phyloP scores from a whole-genome alignment of 2,888 invertebrate genomes.

The Petrolisthes manimaculis region DNA sequence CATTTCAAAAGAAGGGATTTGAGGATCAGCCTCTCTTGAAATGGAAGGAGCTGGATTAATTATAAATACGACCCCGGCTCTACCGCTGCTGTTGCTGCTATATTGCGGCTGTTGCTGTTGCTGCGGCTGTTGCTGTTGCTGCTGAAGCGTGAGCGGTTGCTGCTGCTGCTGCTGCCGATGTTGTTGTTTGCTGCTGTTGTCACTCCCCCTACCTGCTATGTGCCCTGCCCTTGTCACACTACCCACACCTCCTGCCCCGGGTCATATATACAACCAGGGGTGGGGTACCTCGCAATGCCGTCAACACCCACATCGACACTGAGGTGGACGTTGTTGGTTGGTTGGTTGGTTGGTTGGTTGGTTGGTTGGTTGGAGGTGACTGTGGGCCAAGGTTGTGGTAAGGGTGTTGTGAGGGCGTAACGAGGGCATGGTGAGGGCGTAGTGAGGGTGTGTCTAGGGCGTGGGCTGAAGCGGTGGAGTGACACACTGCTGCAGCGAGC shows the following conservation, averaged over 20 bases:
- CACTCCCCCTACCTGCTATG: neutral
- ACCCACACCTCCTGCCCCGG: neutral
- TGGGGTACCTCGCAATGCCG: no score
- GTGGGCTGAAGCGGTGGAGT: constrained; percentile 46
- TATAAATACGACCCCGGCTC: neutral
- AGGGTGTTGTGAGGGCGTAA: neutral
- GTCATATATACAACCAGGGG: neutral
- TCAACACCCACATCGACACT: no score
- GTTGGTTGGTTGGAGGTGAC: constrained; percentile 13
- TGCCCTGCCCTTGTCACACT: neutral
- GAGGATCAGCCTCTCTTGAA: neutral
- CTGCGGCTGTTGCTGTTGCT: constrained; percentile 15
- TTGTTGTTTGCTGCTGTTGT: neutral
- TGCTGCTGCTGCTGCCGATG: constrained; percentile 23
- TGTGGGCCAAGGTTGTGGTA: neutral
- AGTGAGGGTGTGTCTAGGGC: constrained; percentile 40
- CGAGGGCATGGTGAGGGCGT: constrained; percentile 31
- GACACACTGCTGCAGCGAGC: constrained; percentile 54
- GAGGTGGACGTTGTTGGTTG: no score
- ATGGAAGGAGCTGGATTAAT: constrained; percentile 29
- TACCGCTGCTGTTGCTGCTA: constrained; percentile 24
- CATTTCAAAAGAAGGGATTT: constrained; percentile 24
- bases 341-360: no score
- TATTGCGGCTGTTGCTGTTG: constrained; percentile 20
- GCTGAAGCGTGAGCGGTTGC: constrained; percentile 2